Conservation (phyloP, 2,888 invertebrate genomes). For the Aphidius colemani region DNA sequence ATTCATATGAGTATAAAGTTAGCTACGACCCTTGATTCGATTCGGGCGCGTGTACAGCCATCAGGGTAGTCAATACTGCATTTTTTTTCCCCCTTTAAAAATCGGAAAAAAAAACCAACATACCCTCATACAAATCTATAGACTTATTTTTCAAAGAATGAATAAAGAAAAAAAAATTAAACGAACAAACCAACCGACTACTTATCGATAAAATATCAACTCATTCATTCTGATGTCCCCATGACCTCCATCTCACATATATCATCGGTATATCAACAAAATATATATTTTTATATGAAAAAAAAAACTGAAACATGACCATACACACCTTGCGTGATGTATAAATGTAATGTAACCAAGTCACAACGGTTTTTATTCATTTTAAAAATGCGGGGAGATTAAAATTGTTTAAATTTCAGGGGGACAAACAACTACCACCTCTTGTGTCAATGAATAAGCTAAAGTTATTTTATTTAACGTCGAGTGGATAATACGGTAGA, state of each 20-base stretch:
- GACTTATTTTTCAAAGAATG: not conserved
- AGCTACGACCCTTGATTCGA: conserved; percentile 36
- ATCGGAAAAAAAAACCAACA: not conserved
- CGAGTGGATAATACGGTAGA: conserved; percentile 26
- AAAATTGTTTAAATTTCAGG: too few relatives aligned
- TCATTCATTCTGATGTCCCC: conserved; percentile 9
- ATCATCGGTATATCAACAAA: not conserved
- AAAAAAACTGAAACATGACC: not conserved
- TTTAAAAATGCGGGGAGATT: too few relatives aligned
- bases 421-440: too few relatives aligned
- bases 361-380: conserved; percentile 5
- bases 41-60: conserved; percentile 34
- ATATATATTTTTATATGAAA: not conserved
- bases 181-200: not conserved
- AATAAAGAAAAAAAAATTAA: not conserved
- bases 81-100: not conserved
- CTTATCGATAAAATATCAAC: conserved; percentile 15
- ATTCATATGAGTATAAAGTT: conserved; percentile 9
- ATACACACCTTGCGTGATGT: conserved; percentile 4
- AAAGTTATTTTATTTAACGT: conserved; percentile 9
- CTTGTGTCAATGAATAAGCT: conserved; percentile 9
- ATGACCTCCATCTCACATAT: not conserved
- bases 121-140: conserved; percentile 4
- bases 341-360: not conserved
- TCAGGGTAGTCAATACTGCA: not conserved